These are phyloP conservation scores for Triplophysa rosa DNA, from an alignment of 2,113 vertebrate genomes.

Conservation along the genomic window DNA sequence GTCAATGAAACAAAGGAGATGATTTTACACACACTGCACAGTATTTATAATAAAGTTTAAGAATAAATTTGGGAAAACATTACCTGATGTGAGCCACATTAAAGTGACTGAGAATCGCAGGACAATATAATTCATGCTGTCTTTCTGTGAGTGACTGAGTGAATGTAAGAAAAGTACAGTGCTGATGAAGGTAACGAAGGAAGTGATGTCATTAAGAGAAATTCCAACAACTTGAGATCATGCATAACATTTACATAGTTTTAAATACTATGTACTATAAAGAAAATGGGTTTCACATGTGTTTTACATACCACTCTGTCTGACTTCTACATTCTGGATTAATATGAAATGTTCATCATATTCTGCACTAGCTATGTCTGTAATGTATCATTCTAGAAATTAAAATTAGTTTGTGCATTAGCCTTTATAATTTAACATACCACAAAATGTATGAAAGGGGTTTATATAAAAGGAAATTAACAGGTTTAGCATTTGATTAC, in stretches of 20 bases:
- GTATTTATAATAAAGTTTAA: not conserved
- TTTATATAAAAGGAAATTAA: not conserved
- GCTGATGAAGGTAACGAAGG: not conserved
- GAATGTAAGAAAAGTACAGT: not conserved
- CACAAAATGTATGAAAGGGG: too few species aligned
- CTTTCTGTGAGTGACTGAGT: not conserved
- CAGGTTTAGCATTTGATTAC: not conserved
- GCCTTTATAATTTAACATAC: too few species aligned
- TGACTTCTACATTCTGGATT: too few species aligned
- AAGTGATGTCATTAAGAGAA: constrained; percentile 13
- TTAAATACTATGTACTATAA: not conserved
- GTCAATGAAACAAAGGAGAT: not conserved
- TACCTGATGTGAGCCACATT: not conserved
- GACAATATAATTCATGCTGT: not conserved
- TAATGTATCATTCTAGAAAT: too few species aligned
- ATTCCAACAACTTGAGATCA: not conserved
- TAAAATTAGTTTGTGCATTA: too few species aligned
- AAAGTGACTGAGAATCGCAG: not conserved
- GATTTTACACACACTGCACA: not conserved
- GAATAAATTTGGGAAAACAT: not conserved
- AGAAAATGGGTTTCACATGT: too few species aligned
- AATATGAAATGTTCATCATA: too few species aligned
- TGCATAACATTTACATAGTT: not conserved
- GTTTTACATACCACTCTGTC: too few species aligned
- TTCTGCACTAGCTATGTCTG: too few species aligned